Conservation (phyloP, 2,113 vertebrate species). For the Pseudorhombus dupliciocellatus region DNA sequence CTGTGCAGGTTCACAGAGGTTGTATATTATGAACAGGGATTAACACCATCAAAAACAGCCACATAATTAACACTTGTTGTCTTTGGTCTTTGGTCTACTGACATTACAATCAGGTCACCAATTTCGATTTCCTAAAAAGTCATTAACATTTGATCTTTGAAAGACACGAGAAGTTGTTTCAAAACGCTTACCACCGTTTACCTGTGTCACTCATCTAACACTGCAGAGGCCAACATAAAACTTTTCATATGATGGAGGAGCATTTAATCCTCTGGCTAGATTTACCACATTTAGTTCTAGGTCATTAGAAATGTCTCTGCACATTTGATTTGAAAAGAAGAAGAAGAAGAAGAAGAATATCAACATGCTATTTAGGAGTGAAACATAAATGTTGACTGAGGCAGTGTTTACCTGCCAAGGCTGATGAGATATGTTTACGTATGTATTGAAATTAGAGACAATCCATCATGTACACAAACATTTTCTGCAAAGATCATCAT, state of each 20-base stretch:
- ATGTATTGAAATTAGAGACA: too few relatives aligned
- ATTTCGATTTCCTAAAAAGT: background rate
- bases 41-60: background rate
- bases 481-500: too few relatives aligned
- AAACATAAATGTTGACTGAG: background rate
- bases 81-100: background rate
- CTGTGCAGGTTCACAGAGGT: conserved; percentile 5
- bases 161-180: background rate
- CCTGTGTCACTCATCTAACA: background rate
- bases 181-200: background rate
- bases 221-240: too few relatives aligned
- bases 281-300: too few relatives aligned
- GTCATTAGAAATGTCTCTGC: too few relatives aligned
- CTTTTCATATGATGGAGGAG: too few relatives aligned
- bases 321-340: background rate
- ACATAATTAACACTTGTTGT: background rate
- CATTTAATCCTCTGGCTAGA: too few relatives aligned
- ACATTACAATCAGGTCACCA: background rate
- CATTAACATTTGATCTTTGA: background rate
- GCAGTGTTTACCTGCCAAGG: too few relatives aligned
- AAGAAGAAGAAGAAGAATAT: background rate
- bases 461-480: too few relatives aligned
- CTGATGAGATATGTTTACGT: too few relatives aligned
- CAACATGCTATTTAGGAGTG: background rate
- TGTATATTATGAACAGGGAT: background rate